Evolutionary conservation across 37 sponge, comb jelly and placozoan species (phyloP), one percentile per base, ranked within the genome.

Genomic region (Ianthella basta): DNA sequence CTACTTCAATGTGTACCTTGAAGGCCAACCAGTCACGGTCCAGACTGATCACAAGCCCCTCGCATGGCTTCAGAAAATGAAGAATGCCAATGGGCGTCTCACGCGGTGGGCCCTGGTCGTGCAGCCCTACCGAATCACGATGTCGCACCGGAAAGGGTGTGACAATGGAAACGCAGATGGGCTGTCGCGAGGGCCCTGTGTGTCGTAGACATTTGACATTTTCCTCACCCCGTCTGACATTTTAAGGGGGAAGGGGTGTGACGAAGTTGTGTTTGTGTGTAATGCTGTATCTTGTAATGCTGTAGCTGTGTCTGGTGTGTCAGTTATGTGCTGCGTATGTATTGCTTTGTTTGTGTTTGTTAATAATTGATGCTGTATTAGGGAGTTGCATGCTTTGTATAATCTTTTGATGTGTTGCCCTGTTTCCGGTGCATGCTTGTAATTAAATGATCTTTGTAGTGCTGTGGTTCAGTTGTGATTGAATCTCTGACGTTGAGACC

Each of bases 31-130:
- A 37, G 83, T 85, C 60, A 30, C 39, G 16, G 50, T 85, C 41
- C 25, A 78, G 39, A 85, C 85, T 0, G 79, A 85, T 32, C 85
- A 85, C 70, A 55, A 79, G 55, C 63, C 85, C 0, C 61, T 85
- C 0, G 1, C 34, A 0, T 78, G 85, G 85, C 10, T 85, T 0
- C 60, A 53, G 0, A 35, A 38, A 0, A 80, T 85, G 85, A 85
- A 65, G 0, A 38, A 85, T 50, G 27, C 59, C 0, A 74, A 85
- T 0, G n/a, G 18, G 21, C 0, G 85, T 0, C 85, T 85, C 1
- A 78, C 21, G 5, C 0, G 85, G 38, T 85, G 85, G 85, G 0
- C 73, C 0, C 44, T 70, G 0, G 0, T 0, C 0, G 0, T 60
- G 0, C 63, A 84, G 0, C 74, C 72, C 19, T 84, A 61, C 25